Evolutionary conservation across 2,888 invertebrate genomes (phyloP).

Genomic region (Dolomedes plantarius): DNA sequence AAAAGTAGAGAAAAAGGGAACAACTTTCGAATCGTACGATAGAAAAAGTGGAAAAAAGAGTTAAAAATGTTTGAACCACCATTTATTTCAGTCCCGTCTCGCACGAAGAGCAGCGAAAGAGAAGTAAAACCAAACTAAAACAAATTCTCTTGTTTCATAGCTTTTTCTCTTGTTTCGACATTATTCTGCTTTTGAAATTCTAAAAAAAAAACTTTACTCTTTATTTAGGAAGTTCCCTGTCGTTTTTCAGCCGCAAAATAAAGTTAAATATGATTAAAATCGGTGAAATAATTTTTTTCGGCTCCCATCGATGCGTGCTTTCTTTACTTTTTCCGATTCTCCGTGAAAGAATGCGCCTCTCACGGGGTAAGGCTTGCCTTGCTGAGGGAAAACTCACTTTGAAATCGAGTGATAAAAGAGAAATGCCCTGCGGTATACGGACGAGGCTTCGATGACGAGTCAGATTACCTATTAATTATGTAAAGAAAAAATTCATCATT

Average conservation of each 20-base stretch:
- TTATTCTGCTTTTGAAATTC: background rate
- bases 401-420: no score
- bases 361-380: no score
- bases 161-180: background rate
- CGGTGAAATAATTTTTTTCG: background rate
- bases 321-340: background rate
- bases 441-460: no score
- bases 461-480: no score
- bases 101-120: slow-evolving; percentile 1
- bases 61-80: background rate
- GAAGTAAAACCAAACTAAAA: background rate
- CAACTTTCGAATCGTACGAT: background rate
- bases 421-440: no score
- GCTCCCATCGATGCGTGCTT: background rate
- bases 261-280: slow-evolving; percentile 9
- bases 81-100: slow-evolving; percentile 4
- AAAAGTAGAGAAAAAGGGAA: background rate
- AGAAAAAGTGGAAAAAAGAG: background rate
- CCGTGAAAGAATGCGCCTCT: no score
- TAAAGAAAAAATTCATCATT: no score
- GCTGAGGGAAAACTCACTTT: no score
- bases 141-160: slow-evolving; percentile 9
- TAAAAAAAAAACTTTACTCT: background rate
- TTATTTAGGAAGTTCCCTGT: slow-evolving; percentile 6
- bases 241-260: background rate